phyloP scores from a whole-genome alignment of 1,140 invertebrate genomes.

The Solenopsis fugax region DNA sequence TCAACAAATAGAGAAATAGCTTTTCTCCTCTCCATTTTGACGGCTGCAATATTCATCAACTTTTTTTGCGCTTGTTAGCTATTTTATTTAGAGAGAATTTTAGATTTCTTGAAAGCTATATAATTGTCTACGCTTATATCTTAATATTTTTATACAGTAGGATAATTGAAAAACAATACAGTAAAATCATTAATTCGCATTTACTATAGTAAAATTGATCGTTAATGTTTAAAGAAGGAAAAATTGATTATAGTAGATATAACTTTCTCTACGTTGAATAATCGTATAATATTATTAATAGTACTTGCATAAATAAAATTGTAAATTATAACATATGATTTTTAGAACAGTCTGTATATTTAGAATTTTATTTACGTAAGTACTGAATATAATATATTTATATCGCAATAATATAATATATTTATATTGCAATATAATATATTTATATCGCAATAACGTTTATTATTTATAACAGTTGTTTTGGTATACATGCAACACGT shows the following conservation, averaged over 20 bases:
- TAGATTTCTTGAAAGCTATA: background rate
- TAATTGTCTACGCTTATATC: background rate
- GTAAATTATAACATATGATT: background rate
- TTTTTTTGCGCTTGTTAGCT: conserved; percentile 18
- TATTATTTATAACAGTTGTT: background rate
- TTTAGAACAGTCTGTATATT: background rate
- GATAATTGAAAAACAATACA: background rate
- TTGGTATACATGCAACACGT: background rate
- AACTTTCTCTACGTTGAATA: background rate
- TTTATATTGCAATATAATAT: background rate
- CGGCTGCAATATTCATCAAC: background rate
- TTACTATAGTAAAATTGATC: background rate
- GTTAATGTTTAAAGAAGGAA: background rate
- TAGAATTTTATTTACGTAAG: background rate
- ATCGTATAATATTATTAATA: no score
- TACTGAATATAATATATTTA: background rate
- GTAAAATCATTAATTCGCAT: background rate
- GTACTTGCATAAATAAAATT: no score
- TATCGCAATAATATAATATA: background rate
- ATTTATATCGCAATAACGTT: background rate
- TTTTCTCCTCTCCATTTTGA: background rate
- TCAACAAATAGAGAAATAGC: conserved; percentile 25
- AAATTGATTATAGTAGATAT: background rate
- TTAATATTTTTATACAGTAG: no score
- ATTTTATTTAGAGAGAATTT: conserved; percentile 13